Evolutionary conservation across 2,888 invertebrate species (phyloP).

Genomic region (Coecobrya sp.): DNA sequence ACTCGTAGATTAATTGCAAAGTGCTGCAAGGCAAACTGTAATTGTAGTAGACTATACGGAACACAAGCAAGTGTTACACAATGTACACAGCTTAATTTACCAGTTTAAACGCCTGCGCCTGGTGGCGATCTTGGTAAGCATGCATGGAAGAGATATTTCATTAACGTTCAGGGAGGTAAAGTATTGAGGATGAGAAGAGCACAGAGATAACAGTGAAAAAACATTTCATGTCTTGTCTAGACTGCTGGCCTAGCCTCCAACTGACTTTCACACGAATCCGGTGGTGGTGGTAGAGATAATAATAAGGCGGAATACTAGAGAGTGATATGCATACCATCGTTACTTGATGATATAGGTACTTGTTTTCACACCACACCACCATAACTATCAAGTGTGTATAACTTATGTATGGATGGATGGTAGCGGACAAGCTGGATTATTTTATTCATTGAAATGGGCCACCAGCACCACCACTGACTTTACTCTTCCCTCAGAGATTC

Average conservation of each 20-base stretch:
- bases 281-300: slow-evolving; percentile 33
- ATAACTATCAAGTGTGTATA: slow-evolving; percentile 1
- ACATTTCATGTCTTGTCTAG: slow-evolving; percentile 10
- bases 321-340: neutral
- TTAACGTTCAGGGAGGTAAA: slow-evolving; percentile 14
- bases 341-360: neutral
- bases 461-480: slow-evolving; percentile 10
- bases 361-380: slow-evolving; percentile 21
- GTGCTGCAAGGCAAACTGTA: slow-evolving; percentile 44
- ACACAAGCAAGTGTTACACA: neutral
- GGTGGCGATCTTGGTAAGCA: slow-evolving; percentile 38
- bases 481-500: neutral
- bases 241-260: slow-evolving; percentile 9
- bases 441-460: slow-evolving; percentile 49
- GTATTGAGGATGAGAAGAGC: neutral
- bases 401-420: slow-evolving; percentile 1
- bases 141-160: slow-evolving; percentile 54
- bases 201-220: slow-evolving; percentile 21
- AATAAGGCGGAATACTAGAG: neutral
- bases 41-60: neutral
- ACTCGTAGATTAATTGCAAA: slow-evolving; percentile 67
- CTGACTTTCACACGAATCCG: slow-evolving; percentile 10
- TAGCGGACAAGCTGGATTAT: slow-evolving; percentile 35
- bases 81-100: slow-evolving; percentile 15
- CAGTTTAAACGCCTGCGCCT: neutral